Percentiles rank a stretch among this genome's conserved stretches.
Evolutionary conservation across 2,797 vertebrate species (phyloP).

Genomic region (Champsocephalus gunnari): DNA sequence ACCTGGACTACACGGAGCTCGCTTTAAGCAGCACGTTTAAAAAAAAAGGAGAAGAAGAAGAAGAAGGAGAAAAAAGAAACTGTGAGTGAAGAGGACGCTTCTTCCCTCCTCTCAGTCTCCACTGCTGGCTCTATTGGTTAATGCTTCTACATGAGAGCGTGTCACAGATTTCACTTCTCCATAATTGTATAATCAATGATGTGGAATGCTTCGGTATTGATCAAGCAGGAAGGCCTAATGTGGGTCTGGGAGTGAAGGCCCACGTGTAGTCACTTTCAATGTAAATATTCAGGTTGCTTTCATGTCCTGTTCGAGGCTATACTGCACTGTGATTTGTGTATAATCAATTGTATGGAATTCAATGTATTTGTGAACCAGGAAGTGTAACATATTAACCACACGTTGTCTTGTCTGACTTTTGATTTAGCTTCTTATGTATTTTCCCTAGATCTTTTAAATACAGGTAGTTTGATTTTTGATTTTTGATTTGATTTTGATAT

Average conservation of each 20-base stretch:
- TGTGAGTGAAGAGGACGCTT: slow-evolving; percentile 48
- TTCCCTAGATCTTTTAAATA: too few species aligned
- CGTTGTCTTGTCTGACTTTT: too few species aligned
- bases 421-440: too few species aligned
- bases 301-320: too few species aligned
- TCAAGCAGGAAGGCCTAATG: slow-evolving; percentile 64
- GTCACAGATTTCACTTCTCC: slow-evolving; percentile 75
- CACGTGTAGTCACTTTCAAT: slow-evolving; percentile 7
- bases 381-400: too few species aligned
- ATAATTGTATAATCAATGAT: slow-evolving; percentile 85
- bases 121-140: slow-evolving; percentile 40
- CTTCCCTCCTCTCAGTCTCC: slow-evolving; percentile 43
- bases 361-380: too few species aligned
- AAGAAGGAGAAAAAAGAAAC: slow-evolving; percentile 29
- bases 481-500: too few species aligned
- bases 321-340: too few species aligned
- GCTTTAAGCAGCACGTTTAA: slow-evolving; percentile 68
- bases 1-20: slow-evolving; percentile 76
- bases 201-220: slow-evolving; percentile 82
- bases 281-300: slow-evolving; percentile 4
- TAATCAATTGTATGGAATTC: too few species aligned
- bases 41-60: slow-evolving; percentile 9
- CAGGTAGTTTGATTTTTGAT: too few species aligned
- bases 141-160: slow-evolving; percentile 50
- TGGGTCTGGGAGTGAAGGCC: slow-evolving; percentile 47